Evolutionary conservation across 2,888 invertebrate species (phyloP).

Genomic region (Chironomus riparius): DNA sequence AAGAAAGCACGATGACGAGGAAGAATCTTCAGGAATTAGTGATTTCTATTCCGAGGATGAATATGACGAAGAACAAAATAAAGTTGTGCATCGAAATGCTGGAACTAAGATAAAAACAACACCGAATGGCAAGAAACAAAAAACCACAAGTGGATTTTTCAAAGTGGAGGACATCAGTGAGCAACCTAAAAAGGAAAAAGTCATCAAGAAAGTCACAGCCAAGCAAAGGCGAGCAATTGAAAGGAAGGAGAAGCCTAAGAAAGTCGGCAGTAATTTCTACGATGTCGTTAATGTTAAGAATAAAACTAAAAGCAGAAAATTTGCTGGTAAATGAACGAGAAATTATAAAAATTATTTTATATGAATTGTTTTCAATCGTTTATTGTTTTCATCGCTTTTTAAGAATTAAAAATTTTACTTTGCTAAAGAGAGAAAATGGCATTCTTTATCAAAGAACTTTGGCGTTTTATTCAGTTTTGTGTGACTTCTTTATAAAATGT

Average conservation of each 20-base stretch:
- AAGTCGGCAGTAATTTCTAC: constrained; percentile 82
- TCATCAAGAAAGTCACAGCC: constrained; percentile 55
- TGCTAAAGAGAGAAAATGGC: constrained; percentile 9
- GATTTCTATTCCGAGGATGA: constrained; percentile 61
- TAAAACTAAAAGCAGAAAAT: constrained; percentile 23
- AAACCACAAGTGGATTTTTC: constrained; percentile 32
- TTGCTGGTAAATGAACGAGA: constrained; percentile 46
- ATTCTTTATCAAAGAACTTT: neutral
- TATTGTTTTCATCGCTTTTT: neutral
- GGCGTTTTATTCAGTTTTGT: neutral
- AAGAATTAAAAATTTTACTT: neutral
- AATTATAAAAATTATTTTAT: constrained; percentile 35
- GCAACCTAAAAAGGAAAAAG: constrained; percentile 32
- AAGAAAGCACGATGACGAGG: constrained; percentile 37
- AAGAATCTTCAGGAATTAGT: constrained; percentile 54
- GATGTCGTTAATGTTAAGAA: constrained; percentile 84
- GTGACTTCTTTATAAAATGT: neutral
- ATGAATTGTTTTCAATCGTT: neutral
- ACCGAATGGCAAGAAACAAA: constrained; percentile 45
- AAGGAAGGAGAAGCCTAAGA: constrained; percentile 64
- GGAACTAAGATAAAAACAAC: constrained; percentile 35
- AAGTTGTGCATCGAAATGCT: constrained; percentile 38
- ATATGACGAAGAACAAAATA: constrained; percentile 43
- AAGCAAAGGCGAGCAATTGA: constrained; percentile 68
- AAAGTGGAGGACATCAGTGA: constrained; percentile 31